These are phyloP conservation scores for Lepeophtheirus salmonis DNA, from an alignment of 1,140 invertebrate species.

Conservation along the genomic window DNA sequence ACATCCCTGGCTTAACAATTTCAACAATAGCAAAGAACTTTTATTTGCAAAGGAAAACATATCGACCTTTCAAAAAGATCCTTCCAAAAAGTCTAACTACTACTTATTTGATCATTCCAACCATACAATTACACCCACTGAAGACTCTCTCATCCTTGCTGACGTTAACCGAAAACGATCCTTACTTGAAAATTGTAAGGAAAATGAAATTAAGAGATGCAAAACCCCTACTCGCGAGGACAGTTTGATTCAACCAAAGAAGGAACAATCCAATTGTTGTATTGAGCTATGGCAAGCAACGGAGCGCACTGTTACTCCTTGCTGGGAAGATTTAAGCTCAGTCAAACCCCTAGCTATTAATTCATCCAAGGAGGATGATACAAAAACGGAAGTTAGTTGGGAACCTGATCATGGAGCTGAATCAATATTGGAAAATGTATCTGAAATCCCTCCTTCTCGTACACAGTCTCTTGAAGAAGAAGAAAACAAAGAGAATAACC, in stretches of 20 bases:
- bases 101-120: background rate
- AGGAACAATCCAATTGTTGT: no score
- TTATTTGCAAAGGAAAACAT: background rate
- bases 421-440: background rate
- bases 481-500: background rate
- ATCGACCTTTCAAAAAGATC: background rate
- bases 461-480: background rate
- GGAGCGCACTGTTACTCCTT: no score
- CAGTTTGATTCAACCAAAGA: background rate
- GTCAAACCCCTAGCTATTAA: no score
- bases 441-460: no score
- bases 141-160: background rate
- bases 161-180: background rate
- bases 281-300: no score
- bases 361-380: background rate
- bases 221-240: background rate
- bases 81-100: background rate
- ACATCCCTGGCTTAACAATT: background rate
- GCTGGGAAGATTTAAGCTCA: no score
- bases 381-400: background rate
- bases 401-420: background rate
- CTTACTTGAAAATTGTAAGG: background rate
- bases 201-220: background rate
- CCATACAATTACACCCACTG: background rate
- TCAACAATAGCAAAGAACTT: background rate